Base-by-base conservation (phyloP, 1,140 invertebrate genomes). In the Triops longicaudatus region DNA sequence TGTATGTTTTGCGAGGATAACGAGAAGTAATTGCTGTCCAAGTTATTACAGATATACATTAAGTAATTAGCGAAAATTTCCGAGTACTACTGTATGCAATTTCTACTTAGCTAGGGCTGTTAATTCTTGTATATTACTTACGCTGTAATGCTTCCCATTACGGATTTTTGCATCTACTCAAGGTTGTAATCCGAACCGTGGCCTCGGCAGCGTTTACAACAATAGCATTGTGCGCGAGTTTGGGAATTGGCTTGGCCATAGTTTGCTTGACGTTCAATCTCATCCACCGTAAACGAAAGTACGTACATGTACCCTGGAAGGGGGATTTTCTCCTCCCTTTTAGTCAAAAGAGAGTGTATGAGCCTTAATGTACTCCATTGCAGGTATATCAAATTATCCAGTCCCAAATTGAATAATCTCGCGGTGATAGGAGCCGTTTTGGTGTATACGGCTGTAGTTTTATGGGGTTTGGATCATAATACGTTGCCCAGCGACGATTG, bases 371-470 rank as follows among this genome's bases (percentile, higher is more conserved):
- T 17, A 74, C 28, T 74, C 44, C 75, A 4, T 74, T 79, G 72
- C 83, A 91, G 91, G 83, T 90, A 90, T 80, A 92, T 91, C 85
- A 98, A 98, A 86, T 91, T 99, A 85, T 98, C 96, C 26, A 97
- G 95, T 83, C 97, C 97, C 7, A 92, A 96, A 82, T 87, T 98
- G 79, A 98, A 98, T 87, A 98, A 98, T 85, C 90, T 98, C 83
- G 96, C 97, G 14, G 93, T 97, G 73, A 89, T 96, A 73, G 97
- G 97, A 26, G 98, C 95, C 82, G 92, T 96, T 79, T 85, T 98
- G 77, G 94, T 97, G 7, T 99, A 98, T 85, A 88, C 91, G 14
- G 95, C 95, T 73, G 95, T 98, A 42, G 94, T 97, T 78, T 86
- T 98, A 73, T 86, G 96, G 73, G 94, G 93, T n/a, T 85, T 95